Evolutionary conservation across 1,140 invertebrate genomes (phyloP), one percentile per base, ranked within the genome.

Genomic region (Ladona fulva): DNA sequence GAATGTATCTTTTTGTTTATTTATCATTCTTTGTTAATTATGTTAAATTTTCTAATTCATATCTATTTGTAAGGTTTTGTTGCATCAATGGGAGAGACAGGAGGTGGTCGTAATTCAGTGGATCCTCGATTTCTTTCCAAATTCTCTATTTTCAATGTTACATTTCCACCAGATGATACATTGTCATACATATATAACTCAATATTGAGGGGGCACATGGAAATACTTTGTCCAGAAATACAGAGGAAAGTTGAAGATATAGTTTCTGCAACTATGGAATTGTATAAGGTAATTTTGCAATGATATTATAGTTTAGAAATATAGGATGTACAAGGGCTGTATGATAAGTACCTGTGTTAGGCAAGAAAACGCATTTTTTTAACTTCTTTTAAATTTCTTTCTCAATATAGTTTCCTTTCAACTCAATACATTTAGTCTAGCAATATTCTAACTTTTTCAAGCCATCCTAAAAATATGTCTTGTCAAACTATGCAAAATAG

Each of bases 101-200:
- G 94, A 12, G 94, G 94, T 25, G 95, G 94, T 11, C 88, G 94
- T 80, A 96, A 96, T 82, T 92, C 94, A 80, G 93, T 96, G 11
- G 95, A 97, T 86, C 92, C 94, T 0, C 88, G 95, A 80, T 97
- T 97, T 82, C 89, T 96, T 78, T 95, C 95, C 0, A 91, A 95
- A 87, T 97, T 97, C 85, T 91, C 91, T 0, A 90, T 94, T 0
- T 95, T 93, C 85, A 96, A 96, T 85, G 91, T 97, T 80, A 90
- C 91, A 8, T 93, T 94, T 83, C 94, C 95, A 0, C 89, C 90
- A 12, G 90, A 93, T 78, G 87, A 87, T 16, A 95, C 93, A 0
- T 87, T 97, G 76, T 86, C 88, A 25, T 92, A 93, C 76, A 96
- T 98, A 80, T 97, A 95, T 83, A 87, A 87, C 14, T 94, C 92